These are phyloP conservation scores for Campylomormyrus tamandua DNA, from an alignment of 2,113 vertebrate species.

Conservation along the genomic window DNA sequence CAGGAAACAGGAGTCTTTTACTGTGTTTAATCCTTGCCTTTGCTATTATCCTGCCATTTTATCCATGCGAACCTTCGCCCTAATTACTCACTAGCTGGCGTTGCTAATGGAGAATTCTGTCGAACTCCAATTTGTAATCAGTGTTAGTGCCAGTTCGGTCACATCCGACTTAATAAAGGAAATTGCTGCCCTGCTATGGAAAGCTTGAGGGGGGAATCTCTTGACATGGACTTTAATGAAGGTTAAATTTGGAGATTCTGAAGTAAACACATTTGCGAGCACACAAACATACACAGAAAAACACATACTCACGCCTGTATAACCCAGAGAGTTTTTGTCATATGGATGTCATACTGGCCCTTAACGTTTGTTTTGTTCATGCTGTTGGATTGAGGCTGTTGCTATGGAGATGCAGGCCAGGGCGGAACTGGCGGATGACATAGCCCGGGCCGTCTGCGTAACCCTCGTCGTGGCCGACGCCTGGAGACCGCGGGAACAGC, in stretches of 20 bases:
- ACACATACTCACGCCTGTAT: not conserved
- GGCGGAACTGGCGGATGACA: constrained; percentile 40
- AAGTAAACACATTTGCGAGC: not conserved
- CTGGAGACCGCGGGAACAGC: constrained; percentile 38
- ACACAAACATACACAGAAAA: not conserved
- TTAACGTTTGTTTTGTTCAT: constrained; percentile 52
- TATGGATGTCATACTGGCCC: constrained; percentile 36
- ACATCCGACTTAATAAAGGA: not conserved
- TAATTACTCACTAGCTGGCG: not conserved
- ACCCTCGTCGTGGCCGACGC: not conserved
- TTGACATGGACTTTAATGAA: not conserved
- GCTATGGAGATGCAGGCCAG: constrained; percentile 51
- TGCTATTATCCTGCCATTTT: not conserved
- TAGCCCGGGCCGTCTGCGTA: not conserved
- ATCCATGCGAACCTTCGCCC: not conserved
- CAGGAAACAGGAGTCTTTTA: not conserved
- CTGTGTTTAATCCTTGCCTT: not conserved
- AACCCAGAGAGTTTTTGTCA: not conserved
- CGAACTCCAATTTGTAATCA: not conserved
- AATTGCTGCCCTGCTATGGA: not conserved
- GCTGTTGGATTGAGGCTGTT: constrained; percentile 50
- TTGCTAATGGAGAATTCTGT: not conserved
- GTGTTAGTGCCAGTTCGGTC: not conserved
- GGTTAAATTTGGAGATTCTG: not conserved
- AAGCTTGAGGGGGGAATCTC: not conserved